Evolutionary conservation across 1,140 invertebrate species (phyloP).

Genomic region (Myzus persicae): DNA sequence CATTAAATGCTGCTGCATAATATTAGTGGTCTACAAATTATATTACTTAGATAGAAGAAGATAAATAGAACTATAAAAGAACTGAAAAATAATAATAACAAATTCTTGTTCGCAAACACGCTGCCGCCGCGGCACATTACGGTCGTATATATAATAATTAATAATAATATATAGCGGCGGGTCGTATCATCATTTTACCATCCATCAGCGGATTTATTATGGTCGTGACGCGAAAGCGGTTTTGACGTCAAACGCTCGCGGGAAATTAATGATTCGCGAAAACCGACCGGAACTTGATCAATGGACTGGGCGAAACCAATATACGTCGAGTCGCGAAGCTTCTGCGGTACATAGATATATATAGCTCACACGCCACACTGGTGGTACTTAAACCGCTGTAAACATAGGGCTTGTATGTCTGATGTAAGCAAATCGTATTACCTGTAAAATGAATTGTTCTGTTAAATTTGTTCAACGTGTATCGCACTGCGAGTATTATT

Average conservation of each 20-base stretch:
- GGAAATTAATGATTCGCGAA: constrained; percentile 47
- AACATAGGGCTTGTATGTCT: not conserved
- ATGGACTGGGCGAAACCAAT: constrained; percentile 28
- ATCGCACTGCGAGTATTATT: not conserved
- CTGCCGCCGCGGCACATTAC: not conserved
- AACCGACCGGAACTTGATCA: constrained; percentile 50
- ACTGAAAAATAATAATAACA: not conserved
- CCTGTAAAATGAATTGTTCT: not conserved
- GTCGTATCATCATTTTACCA: constrained; percentile 41
- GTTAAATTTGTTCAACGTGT: not conserved
- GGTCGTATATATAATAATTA: not conserved
- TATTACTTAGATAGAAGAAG: too few species aligned
- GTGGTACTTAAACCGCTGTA: not conserved
- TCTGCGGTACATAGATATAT: not conserved
- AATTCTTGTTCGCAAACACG: not conserved
- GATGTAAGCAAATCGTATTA: not conserved
- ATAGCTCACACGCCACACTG: too few species aligned
- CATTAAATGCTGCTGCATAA: not conserved
- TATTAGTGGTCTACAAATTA: not conserved
- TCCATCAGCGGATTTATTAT: constrained; percentile 39
- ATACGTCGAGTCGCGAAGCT: not conserved
- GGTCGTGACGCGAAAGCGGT: constrained; percentile 27
- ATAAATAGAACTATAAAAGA: too few species aligned
- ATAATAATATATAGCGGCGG: constrained; percentile 6
- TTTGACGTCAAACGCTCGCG: constrained; percentile 35